A percentile compares a stretch with the other conserved stretches of the same genome.
Conservation (phyloP, 2,888 invertebrate genomes). For the Koerneria pararmatus region DNA sequence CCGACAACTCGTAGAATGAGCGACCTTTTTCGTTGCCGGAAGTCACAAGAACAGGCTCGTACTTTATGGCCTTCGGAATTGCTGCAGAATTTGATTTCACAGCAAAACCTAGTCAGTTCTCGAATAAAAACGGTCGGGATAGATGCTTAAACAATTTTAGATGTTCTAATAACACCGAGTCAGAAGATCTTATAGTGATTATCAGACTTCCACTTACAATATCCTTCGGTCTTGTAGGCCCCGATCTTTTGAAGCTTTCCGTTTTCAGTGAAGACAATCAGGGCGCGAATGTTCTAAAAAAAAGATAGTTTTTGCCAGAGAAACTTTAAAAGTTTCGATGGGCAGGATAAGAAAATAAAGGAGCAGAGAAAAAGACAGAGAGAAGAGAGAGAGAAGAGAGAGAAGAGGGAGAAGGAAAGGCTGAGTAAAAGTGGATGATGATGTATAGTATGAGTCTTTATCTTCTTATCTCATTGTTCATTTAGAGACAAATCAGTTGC, state of each 20-base stretch:
- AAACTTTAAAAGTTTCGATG: background rate
- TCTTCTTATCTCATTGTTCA: too few species aligned
- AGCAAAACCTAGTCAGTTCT: background rate
- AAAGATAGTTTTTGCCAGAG: background rate
- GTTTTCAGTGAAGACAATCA: conserved; percentile 36
- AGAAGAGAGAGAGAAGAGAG: too few species aligned
- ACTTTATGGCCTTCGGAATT: conserved; percentile 10
- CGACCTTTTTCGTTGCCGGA: background rate
- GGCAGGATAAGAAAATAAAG: conserved; percentile 8
- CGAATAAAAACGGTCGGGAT: background rate
- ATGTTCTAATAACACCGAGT: background rate
- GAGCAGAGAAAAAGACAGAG: too few species aligned
- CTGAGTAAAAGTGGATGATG: too few species aligned
- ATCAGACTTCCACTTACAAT: conserved; percentile 13
- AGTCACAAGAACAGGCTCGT: conserved; percentile 13
- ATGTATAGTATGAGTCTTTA: too few species aligned
- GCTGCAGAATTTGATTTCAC: background rate
- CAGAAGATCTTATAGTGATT: background rate
- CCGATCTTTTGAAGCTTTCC: conserved; percentile 35
- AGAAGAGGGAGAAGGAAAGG: too few species aligned
- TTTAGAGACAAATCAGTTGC: too few species aligned
- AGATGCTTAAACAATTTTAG: background rate
- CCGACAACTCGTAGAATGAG: conserved; percentile 16
- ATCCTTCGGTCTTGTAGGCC: conserved; percentile 31
- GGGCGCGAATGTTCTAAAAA: conserved; percentile 30